Percentiles rank a stretch among this genome's conserved stretches.
These are phyloP conservation scores for Epicauta chinensis DNA, from an alignment of 1,140 invertebrate genomes.

Conservation along the genomic window DNA sequence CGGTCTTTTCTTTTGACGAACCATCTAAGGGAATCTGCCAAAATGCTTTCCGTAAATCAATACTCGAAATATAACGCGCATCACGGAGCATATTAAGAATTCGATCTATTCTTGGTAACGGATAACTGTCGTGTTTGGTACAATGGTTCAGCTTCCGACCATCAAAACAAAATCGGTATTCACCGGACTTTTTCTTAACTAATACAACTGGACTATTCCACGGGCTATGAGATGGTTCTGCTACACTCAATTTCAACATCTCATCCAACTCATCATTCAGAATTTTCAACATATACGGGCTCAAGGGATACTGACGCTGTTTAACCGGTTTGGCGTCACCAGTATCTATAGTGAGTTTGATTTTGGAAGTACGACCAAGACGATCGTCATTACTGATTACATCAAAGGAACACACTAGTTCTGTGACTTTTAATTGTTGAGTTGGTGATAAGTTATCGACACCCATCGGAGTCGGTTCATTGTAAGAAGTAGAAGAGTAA, in stretches of 20 bases:
- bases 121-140: slow-evolving; percentile 35
- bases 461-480: no score
- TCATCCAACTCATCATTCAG: slow-evolving; percentile 20
- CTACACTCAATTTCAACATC: slow-evolving; percentile 18
- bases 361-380: no score
- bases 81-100: slow-evolving; percentile 32
- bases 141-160: slow-evolving; percentile 38
- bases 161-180: slow-evolving; percentile 38
- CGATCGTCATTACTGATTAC: no score
- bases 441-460: no score
- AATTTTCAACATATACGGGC: slow-evolving; percentile 7
- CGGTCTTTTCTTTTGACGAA: slow-evolving; percentile 35
- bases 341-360: no score
- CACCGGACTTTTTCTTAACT: slow-evolving; percentile 20
- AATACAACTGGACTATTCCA: slow-evolving; percentile 18
- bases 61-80: slow-evolving; percentile 32
- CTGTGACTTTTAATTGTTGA: no score
- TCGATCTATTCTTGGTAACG: slow-evolving; percentile 26
- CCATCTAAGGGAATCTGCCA: slow-evolving; percentile 36
- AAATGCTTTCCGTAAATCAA: slow-evolving; percentile 38
- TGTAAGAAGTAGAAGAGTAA: not conserved
- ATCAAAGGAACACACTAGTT: no score
- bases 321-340: not conserved
- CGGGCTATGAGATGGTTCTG: slow-evolving; percentile 15
- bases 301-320: slow-evolving; percentile 1